phyloP scores from a whole-genome alignment of 2,113 vertebrate genomes.

The Oceanites oceanicus region DNA sequence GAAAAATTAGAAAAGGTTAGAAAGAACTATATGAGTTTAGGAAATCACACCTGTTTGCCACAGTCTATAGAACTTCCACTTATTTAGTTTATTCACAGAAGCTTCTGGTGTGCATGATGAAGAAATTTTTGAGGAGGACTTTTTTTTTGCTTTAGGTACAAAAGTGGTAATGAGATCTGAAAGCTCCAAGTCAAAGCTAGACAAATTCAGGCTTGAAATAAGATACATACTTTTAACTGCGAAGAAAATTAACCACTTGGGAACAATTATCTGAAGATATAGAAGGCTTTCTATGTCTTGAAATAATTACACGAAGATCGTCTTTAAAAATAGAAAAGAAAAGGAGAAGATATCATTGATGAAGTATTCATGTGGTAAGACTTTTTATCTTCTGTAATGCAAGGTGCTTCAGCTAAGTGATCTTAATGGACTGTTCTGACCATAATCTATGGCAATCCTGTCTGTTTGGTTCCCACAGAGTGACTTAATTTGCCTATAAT shows the following conservation, averaged over 20 bases:
- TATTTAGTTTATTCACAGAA: neutral
- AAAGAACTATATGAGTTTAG: neutral
- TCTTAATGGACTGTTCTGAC: neutral
- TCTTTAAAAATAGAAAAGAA: neutral
- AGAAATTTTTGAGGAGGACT: neutral
- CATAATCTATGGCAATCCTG: neutral
- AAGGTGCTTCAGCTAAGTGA: neutral
- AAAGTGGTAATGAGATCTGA: neutral
- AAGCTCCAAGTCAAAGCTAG: neutral
- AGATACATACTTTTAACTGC: neutral
- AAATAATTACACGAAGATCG: neutral
- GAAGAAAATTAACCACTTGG: neutral
- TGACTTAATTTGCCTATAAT: neutral
- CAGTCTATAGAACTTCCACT: neutral
- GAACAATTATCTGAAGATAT: neutral
- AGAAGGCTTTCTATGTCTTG: neutral
- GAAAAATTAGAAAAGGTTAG: neutral
- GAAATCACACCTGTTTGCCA: neutral
- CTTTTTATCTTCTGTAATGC: neutral
- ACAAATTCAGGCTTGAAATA: neutral
- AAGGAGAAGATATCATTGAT: neutral
- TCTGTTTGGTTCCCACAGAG: neutral
- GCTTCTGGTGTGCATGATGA: neutral
- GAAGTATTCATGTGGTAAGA: neutral
- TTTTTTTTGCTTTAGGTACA: neutral